phyloP scores from a whole-genome alignment of 2,113 vertebrate genomes.

The Ammodytes marinus region DNA sequence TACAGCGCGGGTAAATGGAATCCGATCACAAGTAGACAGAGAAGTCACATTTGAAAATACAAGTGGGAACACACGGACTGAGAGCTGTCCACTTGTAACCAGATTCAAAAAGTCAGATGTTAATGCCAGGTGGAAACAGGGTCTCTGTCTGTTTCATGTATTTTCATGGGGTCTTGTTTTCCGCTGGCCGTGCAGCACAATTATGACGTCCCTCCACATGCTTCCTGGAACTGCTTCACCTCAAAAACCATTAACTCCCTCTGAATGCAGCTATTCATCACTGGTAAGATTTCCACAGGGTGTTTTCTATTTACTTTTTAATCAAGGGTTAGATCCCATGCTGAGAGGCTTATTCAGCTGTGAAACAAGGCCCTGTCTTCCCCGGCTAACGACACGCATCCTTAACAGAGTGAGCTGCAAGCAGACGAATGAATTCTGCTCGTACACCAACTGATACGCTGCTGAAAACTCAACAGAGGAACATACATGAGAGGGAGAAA shows the following conservation, averaged over 20 bases:
- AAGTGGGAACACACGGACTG: too few species aligned
- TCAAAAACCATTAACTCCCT: slow-evolving; percentile 60
- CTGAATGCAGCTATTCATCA: slow-evolving; percentile 65
- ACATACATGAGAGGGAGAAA: slow-evolving; percentile 22
- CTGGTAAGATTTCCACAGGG: slow-evolving; percentile 58
- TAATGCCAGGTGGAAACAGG: too few species aligned
- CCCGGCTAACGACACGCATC: slow-evolving; percentile 56
- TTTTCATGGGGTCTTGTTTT: background rate
- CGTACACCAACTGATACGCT: background rate
- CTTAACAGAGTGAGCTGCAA: slow-evolving; percentile 39
- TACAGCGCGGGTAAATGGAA: too few species aligned
- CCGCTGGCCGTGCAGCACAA: slow-evolving; percentile 29
- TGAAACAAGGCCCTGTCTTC: slow-evolving; percentile 69
- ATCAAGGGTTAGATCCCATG: slow-evolving; percentile 66
- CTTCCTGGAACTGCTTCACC: slow-evolving; percentile 43
- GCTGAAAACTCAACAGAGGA: slow-evolving; percentile 17
- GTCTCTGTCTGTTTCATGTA: background rate
- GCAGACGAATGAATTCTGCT: slow-evolving; percentile 64
- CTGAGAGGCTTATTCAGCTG: slow-evolving; percentile 60
- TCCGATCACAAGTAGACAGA: too few species aligned
- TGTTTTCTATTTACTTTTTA: slow-evolving; percentile 69
- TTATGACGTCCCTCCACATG: slow-evolving; percentile 24
- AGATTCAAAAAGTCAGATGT: too few species aligned
- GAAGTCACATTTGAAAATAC: too few species aligned
- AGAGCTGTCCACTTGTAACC: too few species aligned